Base-by-base conservation (phyloP, 2,888 invertebrate species). In the Sturmia bella region DNA sequence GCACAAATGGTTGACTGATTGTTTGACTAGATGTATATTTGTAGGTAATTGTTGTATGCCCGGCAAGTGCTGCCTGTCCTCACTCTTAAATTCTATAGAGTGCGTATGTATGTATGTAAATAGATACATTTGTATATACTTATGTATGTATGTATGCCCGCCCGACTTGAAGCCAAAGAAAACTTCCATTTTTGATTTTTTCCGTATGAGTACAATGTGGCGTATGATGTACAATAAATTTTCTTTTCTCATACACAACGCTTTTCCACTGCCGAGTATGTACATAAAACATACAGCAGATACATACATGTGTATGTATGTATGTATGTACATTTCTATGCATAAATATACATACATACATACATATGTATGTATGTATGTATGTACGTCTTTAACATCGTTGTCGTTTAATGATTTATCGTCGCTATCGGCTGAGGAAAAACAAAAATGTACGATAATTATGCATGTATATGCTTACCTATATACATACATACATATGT, bases 221-320 rank as follows among this genome's bases (percentile, higher is more conserved):
- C 78, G 82, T 82, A 82, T 82, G 78, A 82, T 82, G 64, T 76
- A 79, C 74, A 74, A 64, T 1, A 68, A 56, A 48, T 68, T 43
- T 43, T 74, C 7, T 21, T 15, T 27, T 9, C 39, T 57, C 17
- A 15, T 74, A 32, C 32, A 32, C 9, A 32, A 32, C 9, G 7
- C 24, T 9, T 13, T 43, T 17, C 61, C 37, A 32, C 13, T 68
- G 17, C 15, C 43, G 59, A 54, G 57, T 50, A 74, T 52, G 57
- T 39, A 52, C 52, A 45, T 57, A 56, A 72, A 59, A n/a, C 80
- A 73, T 59, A 73, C 32, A 32, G 32, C 7, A 32, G 5, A 6
- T 7, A 9, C 32, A 32, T 27, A 27, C 27, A 27, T 32, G 1
- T 32, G 32, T 32, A 32, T 32, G 32, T 32, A 32, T 32, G 32